Evolutionary conservation across 2,797 vertebrate species (phyloP), one percentile per base, ranked within the genome.

Genomic region (Lophura swinhoii): DNA sequence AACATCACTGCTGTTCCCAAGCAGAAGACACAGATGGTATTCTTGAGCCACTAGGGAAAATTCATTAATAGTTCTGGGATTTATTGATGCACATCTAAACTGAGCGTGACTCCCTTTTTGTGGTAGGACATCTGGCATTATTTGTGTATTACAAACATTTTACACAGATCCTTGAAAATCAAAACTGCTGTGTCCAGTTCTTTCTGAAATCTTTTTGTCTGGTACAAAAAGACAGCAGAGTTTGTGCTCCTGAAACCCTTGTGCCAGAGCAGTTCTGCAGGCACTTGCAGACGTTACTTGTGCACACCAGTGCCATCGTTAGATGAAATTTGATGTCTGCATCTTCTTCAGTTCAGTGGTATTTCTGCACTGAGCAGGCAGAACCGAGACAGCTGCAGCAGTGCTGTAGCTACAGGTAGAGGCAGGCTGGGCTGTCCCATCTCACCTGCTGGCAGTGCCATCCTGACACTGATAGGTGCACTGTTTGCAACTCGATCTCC

Each of bases 381-480:
- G 23, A 1, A 41, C 14, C 29, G 12, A 60, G 70, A 55, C 37
- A 67, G 43, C 35, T 31, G 29, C 20, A 29, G 60, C 14, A n/a
- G 13, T 1, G 3, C 13, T 10, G 4, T 23, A 56, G 41, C 35
- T 26, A 6, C 26, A 16, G 28, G 29, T 37, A 5, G 4, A 9
- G 0, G 1, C 16, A 23, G 17, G 12, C 11, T 13, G 28, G 71
- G 29, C 9, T 18, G 24, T 28, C 60, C 21, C 48, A 15, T 6
- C 58, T 60, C 58, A 23, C 20, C 31, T 41, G 46, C 35, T 56
- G 48, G 66, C 22, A 20, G 43, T 7, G 7, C 22, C 41, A 67
- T 35, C 39, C 12, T 4, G 23, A 49, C 5, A 1, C 41, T 23
- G 1, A 20, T 4, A 18, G 29, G 14, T 17, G 5, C 7, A 2